Base-by-base conservation (phyloP, 1,140 invertebrate species). In the Mactra quadrangularis region DNA sequence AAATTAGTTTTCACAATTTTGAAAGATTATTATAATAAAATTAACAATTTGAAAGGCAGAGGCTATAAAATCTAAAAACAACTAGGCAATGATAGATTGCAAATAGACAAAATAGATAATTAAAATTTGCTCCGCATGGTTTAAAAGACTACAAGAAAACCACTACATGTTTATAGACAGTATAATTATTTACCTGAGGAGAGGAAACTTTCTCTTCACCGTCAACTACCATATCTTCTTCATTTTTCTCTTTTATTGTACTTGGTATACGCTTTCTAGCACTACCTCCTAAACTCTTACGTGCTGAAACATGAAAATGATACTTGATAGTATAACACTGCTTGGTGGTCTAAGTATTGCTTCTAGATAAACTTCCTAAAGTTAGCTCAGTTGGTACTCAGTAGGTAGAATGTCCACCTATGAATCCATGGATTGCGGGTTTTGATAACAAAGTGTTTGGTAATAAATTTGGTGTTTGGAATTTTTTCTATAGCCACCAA, bases 261-360 rank as follows among this genome's bases (percentile, higher is more conserved):
- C 41, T 45, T 29, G 77, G 77, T 22, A 79, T 79, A 35, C 66
- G 68, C 50, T 79, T 79, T 31, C 77, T 64, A 7, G 77, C 77
- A 59, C 77, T 79, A 15, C 77, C 77, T 38, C 77, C 77, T 57
- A 79, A 55, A 25, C 77, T 79, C 27, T 79, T 79, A 45, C 77
- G 77, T n/a, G 77, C 77, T 79, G 45, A 35, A 66, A 78, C 17
- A 78, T 33, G 17, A 57, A n/a, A 57, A 17, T 9, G 7, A n/a
- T n/a, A n/a, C n/a, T n/a, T n/a, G n/a, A n/a, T n/a, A n/a, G n/a
- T 19, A 50, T 19, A 9, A 19, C 45, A 50, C 45, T 9, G 45
- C 45, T 19, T 11, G 19, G 45, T 50, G 45, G 19, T 50, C 9
- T 50, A 50, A 11, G 9, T 11, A 50, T 50, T 50, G 9, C 9